These are phyloP conservation scores for Anthophora plumipes DNA, from an alignment of 2,888 invertebrate genomes.

Conservation along the genomic window DNA sequence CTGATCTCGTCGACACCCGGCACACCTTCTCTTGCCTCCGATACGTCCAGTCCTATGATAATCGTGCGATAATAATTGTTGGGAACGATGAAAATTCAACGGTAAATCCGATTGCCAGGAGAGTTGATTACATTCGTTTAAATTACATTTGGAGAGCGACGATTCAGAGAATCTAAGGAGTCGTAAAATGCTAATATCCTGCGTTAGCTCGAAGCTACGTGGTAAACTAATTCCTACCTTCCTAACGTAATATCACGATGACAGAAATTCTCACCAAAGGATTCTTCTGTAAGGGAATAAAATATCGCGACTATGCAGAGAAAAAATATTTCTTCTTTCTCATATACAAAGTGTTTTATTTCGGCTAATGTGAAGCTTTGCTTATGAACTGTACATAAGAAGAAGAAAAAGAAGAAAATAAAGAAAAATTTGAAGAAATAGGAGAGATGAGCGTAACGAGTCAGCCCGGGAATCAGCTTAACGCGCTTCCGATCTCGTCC, in stretches of 20 bases:
- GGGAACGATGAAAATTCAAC: neutral
- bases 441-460: neutral
- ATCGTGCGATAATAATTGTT: conserved; percentile 13
- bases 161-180: neutral
- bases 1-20: neutral
- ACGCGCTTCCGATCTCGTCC: conserved; percentile 13
- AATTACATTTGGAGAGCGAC: neutral
- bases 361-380: no score
- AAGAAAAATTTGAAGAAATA: neutral
- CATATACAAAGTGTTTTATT: no score
- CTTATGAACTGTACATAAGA: neutral
- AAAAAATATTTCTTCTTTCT: no score
- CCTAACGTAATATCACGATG: neutral
- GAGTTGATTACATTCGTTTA: neutral
- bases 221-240: neutral
- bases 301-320: neutral
- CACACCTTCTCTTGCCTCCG: conserved; percentile 1
- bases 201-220: no score
- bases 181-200: neutral
- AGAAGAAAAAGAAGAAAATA: no score
- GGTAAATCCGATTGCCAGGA: neutral
- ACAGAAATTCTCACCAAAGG: neutral
- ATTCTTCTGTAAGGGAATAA: neutral
- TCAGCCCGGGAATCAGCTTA: conserved; percentile 4
- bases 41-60: neutral